These are phyloP conservation scores for Odontomachus brunneus DNA, from an alignment of 1,140 invertebrate species.

Conservation along the genomic window DNA sequence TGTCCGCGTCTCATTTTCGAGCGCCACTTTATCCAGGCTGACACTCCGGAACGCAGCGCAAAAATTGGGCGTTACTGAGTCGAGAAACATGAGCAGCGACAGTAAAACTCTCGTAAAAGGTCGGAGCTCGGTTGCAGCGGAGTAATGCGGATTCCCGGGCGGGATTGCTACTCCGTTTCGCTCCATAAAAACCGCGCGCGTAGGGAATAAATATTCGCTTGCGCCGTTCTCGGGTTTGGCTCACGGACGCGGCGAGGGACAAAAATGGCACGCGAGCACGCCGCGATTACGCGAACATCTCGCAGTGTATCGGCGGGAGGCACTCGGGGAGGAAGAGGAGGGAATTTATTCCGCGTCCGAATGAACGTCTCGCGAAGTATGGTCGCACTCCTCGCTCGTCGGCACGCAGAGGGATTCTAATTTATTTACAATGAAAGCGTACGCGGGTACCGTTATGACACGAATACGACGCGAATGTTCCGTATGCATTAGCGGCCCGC, in stretches of 20 bases:
- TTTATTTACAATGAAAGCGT: slow-evolving; percentile 56
- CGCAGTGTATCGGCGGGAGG: neutral
- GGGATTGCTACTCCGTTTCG: slow-evolving; percentile 23
- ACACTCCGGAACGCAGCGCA: neutral
- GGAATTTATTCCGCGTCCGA: slow-evolving; percentile 17
- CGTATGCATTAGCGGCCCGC: slow-evolving; percentile 7
- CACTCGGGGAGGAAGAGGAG: neutral
- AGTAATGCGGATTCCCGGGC: neutral
- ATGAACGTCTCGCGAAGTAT: neutral
- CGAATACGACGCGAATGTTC: slow-evolving; percentile 33
- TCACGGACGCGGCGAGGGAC: neutral
- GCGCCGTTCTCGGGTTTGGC: neutral
- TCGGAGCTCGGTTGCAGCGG: neutral
- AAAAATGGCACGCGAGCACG: neutral
- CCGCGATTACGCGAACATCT: neutral
- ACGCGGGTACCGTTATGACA: slow-evolving; percentile 35
- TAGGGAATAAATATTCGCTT: slow-evolving; percentile 36
- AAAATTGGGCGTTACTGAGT: slow-evolving; percentile 36
- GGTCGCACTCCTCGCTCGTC: neutral
- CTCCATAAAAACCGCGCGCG: slow-evolving; percentile 22
- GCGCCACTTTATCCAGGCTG: slow-evolving; percentile 21
- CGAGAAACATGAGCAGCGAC: slow-evolving; percentile 43
- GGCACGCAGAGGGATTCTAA: slow-evolving; percentile 24
- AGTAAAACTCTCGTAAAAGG: slow-evolving; percentile 52
- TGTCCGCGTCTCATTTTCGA: slow-evolving; percentile 7